These are phyloP conservation scores for Arizona elegans DNA, from an alignment of 2,113 vertebrate genomes.

Conservation along the genomic window DNA sequence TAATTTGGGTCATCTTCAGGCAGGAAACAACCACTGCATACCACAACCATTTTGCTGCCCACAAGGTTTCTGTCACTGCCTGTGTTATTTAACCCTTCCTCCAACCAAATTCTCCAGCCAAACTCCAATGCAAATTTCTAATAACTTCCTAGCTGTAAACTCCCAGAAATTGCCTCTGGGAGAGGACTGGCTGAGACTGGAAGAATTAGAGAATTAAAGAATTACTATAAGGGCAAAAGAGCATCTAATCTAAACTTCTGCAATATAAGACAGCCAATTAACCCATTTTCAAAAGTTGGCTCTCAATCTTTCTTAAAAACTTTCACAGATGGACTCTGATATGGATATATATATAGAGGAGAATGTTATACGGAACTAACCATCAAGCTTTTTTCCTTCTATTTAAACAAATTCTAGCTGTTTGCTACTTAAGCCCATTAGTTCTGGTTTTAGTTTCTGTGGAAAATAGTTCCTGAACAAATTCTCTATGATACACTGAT, in stretches of 20 bases:
- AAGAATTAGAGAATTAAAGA: background rate
- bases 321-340: background rate
- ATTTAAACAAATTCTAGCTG: background rate
- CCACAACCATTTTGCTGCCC: background rate
- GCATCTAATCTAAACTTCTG: background rate
- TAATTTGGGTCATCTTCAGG: background rate
- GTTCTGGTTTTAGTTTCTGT: background rate
- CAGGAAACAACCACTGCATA: background rate
- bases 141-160: background rate
- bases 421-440: background rate
- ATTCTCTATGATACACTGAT: background rate
- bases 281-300: background rate
- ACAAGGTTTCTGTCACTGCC: background rate
- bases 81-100: background rate
- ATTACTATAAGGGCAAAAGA: background rate
- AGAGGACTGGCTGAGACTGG: background rate
- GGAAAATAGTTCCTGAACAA: background rate
- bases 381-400: background rate
- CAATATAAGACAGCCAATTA: background rate
- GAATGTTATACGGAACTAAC: background rate
- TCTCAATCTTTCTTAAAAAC: background rate
- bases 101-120: background rate
- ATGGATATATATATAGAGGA: background rate
- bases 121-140: background rate
- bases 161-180: background rate